phyloP scores from a whole-genome alignment of 2,888 invertebrate species.

The Nomada fabriciana region DNA sequence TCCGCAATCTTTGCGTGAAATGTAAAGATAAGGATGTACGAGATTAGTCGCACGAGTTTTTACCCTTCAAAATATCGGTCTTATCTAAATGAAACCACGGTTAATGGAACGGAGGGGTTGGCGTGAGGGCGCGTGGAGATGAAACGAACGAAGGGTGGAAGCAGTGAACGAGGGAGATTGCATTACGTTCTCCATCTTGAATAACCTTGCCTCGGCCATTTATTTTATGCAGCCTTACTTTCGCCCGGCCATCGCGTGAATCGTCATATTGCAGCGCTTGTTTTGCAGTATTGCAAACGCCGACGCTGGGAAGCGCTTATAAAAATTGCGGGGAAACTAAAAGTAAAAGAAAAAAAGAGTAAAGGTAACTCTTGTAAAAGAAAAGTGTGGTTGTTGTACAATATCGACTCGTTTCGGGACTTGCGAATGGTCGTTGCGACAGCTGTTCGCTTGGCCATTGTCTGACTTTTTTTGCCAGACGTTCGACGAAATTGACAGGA shows the following conservation, averaged over 20 bases:
- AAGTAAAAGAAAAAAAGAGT: too few species aligned
- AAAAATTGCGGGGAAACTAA: not conserved
- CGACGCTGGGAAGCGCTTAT: conserved; percentile 8
- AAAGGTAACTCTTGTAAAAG: not conserved
- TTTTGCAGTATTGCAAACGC: not conserved
- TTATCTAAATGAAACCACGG: conserved; percentile 66
- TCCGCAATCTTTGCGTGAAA: conserved; percentile 50
- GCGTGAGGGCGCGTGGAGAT: not conserved
- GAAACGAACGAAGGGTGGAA: conserved; percentile 16
- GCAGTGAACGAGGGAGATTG: conserved; percentile 59
- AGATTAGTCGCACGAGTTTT: conserved; percentile 65
- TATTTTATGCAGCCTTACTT: conserved; percentile 31
- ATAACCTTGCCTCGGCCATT: conserved; percentile 26
- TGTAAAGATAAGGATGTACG: conserved; percentile 55
- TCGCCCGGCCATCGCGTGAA: conserved; percentile 8
- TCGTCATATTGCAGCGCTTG: not conserved
- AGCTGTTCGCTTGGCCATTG: not conserved
- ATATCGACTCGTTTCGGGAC: not conserved
- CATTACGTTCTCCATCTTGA: conserved; percentile 62
- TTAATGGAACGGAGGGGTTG: conserved; percentile 23
- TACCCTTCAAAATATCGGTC: conserved; percentile 61
- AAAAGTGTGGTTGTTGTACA: not conserved
- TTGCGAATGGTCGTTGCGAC: not conserved
- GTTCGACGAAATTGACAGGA: not conserved
- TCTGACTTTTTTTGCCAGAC: not conserved